These are phyloP conservation scores for Diarsia brunnea DNA, from an alignment of 2,888 invertebrate genomes.

Conservation along the genomic window DNA sequence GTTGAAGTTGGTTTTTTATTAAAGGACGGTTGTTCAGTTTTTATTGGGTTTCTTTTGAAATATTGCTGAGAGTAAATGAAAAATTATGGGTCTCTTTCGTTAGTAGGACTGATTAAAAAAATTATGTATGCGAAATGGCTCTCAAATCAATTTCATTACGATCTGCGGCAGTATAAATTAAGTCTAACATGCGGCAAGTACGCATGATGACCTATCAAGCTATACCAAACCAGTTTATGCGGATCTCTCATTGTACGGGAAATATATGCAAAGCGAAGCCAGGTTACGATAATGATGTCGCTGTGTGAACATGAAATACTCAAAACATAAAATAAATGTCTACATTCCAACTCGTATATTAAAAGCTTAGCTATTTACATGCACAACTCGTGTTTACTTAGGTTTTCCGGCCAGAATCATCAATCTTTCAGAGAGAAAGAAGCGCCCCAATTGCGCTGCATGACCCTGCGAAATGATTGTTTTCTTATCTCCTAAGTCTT, in stretches of 20 bases:
- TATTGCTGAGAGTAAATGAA: not conserved
- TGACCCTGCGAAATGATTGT: constrained; percentile 19
- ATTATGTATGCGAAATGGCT: not conserved
- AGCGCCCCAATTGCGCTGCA: constrained; percentile 26
- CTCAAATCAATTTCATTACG: not conserved
- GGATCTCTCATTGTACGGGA: too few relatives aligned
- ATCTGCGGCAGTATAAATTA: not conserved
- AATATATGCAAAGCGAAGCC: too few relatives aligned
- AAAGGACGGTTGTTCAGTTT: not conserved
- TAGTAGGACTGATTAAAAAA: not conserved
- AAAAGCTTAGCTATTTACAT: not conserved
- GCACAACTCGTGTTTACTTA: not conserved
- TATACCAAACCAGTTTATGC: too few relatives aligned
- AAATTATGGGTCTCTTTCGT: not conserved
- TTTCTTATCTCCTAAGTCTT: constrained; percentile 15
- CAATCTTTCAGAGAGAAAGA: constrained; percentile 23
- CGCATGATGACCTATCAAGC: too few relatives aligned
- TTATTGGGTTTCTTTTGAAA: not conserved
- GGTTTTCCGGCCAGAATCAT: constrained; percentile 1
- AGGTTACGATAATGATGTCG: too few relatives aligned
- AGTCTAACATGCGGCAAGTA: not conserved
- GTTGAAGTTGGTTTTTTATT: not conserved
- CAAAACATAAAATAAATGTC: not conserved
- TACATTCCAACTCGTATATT: not conserved
- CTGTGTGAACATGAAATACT: not conserved